These are phyloP conservation scores for Axinella damicornis DNA, from an alignment of 37 sponge, comb jelly and placozoan species.

Conservation along the genomic window DNA sequence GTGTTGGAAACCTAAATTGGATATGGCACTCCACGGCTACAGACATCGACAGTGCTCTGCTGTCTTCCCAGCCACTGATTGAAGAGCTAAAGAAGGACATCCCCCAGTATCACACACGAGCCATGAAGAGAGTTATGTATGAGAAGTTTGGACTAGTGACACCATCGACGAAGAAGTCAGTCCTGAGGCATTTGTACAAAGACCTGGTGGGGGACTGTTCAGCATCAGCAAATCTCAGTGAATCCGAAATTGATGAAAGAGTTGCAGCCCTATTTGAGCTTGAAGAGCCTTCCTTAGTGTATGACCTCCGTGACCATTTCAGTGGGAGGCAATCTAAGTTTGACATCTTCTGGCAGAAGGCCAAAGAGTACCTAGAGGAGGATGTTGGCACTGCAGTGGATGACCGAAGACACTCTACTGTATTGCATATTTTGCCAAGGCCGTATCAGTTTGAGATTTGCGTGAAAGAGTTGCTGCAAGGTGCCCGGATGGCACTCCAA, in stretches of 20 bases:
- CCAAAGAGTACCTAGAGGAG: slow-evolving; percentile 52
- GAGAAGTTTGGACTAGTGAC: slow-evolving; percentile 52
- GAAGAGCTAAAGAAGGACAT: slow-evolving; percentile 25
- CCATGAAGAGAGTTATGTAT: slow-evolving; percentile 19
- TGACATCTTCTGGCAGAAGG: slow-evolving; percentile 49
- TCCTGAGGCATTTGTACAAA: slow-evolving; percentile 23
- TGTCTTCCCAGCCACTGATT: slow-evolving; percentile 9
- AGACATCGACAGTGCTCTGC: slow-evolving; percentile 4
- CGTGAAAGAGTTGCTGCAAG: slow-evolving; percentile 10
- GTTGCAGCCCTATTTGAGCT: too few relatives aligned
- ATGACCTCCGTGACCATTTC: too few relatives aligned
- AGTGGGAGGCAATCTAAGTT: background rate
- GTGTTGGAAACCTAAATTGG: slow-evolving; percentile 50
- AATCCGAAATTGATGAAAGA: slow-evolving; percentile 49
- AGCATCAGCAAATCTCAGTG: background rate
- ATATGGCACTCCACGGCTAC: slow-evolving; percentile 37
- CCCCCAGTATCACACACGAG: slow-evolving; percentile 38
- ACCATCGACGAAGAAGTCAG: slow-evolving; percentile 19
- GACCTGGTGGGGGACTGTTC: slow-evolving; percentile 43
- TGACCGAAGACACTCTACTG: slow-evolving; percentile 44
- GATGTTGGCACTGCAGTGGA: slow-evolving; percentile 60
- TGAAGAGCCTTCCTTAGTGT: too few relatives aligned
- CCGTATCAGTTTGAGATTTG: slow-evolving; percentile 20
- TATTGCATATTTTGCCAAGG: slow-evolving; percentile 19
- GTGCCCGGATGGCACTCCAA: slow-evolving; percentile 16